Evolutionary conservation across 2,888 invertebrate genomes (phyloP).

Genomic region (Harmothoe impar): DNA sequence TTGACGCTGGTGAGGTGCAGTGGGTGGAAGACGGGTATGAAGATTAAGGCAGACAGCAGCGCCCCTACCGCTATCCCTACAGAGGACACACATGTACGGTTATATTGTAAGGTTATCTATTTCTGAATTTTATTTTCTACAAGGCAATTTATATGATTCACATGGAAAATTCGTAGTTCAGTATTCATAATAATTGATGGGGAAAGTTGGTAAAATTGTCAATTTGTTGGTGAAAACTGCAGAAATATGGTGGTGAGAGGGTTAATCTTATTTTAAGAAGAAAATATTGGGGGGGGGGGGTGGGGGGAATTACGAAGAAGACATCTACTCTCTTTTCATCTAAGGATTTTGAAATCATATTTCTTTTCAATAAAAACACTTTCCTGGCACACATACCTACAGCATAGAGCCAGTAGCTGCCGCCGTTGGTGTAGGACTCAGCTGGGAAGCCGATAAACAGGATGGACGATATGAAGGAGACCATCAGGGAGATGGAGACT

Average conservation of each 20-base stretch:
- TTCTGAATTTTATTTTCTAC: no score
- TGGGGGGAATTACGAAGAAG: no score
- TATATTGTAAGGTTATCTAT: no score
- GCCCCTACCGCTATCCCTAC: conserved; percentile 50
- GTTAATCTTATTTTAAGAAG: no score
- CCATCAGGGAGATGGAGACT: conserved; percentile 74
- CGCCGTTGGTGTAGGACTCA: conserved; percentile 72
- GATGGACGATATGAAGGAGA: conserved; percentile 75
- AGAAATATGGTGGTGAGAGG: no score
- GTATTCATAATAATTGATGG: not conserved
- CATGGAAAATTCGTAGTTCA: not conserved
- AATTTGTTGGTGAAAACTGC: not conserved
- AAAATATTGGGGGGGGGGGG: no score
- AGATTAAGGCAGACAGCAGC: not conserved
- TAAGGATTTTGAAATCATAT: no score
- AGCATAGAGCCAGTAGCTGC: conserved; percentile 68
- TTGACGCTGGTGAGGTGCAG: conserved; percentile 28
- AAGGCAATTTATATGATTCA: no score
- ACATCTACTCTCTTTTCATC: no score
- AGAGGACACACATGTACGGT: no score
- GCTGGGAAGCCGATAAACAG: conserved; percentile 73
- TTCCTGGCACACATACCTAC: conserved; percentile 66
- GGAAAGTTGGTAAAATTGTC: not conserved
- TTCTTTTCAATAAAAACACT: no score
- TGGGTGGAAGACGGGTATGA: conserved; percentile 58